phyloP scores from a whole-genome alignment of 1,140 invertebrate species.

The Galleria mellonella region DNA sequence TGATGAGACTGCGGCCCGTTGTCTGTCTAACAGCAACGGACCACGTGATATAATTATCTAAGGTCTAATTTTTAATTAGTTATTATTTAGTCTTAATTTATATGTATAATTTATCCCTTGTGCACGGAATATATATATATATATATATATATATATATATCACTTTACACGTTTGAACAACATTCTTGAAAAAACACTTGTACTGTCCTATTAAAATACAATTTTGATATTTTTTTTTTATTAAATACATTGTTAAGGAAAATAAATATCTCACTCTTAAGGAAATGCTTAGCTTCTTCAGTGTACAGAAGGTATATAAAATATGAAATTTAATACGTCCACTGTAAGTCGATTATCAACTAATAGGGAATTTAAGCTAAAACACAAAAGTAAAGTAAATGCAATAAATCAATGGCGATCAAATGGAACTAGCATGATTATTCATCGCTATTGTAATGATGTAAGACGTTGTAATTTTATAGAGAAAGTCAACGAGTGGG shows the following conservation, averaged over 20 bases:
- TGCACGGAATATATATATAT: conserved; percentile 18
- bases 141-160: conserved; percentile 15
- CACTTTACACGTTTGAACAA: conserved; percentile 15
- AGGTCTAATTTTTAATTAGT: conserved; percentile 1
- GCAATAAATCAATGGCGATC: too few species aligned
- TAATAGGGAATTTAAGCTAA: too few species aligned
- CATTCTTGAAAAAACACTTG: conserved; percentile 26
- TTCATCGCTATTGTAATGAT: too few species aligned
- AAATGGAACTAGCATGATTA: too few species aligned
- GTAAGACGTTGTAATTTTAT: too few species aligned
- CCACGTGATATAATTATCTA: neutral
- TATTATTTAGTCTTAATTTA: conserved; percentile 12
- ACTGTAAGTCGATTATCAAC: too few species aligned
- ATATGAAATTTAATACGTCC: conserved; percentile 4
- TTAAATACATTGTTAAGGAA: conserved; percentile 31
- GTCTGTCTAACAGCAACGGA: neutral
- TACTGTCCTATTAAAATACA: conserved; percentile 47
- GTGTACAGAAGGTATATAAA: conserved; percentile 22
- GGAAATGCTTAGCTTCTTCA: conserved; percentile 30
- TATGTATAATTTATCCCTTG: conserved; percentile 22
- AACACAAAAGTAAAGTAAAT: too few species aligned
- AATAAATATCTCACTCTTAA: conserved; percentile 61
- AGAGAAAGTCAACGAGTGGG: too few species aligned
- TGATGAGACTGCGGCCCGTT: neutral
- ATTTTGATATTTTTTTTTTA: conserved; percentile 6